Base-by-base conservation (phyloP, 2,888 invertebrate species). In the Endotricha flammealis region DNA sequence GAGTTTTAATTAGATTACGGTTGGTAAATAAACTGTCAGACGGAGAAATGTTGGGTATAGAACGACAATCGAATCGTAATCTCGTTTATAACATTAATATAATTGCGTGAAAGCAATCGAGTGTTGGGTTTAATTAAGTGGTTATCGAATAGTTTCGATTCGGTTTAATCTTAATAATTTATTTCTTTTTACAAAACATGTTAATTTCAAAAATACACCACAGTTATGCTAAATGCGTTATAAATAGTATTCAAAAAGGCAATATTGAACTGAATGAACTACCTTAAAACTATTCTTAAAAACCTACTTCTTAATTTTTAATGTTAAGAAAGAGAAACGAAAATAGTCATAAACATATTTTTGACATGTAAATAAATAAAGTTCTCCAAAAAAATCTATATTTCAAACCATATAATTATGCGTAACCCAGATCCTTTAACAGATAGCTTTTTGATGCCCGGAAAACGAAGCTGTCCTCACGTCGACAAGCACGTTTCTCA, bases 371-470 rank as follows among this genome's bases (percentile, higher is more conserved):
- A 37, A 39, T 27, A 30, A 33, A 29, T 12, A 38, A 37, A 37
- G 24, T 32, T 34, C 16, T 33, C 12, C 25, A 25, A 12, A 25
- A 16, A 17, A 12, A 6, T 8, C n/a, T 20, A 6, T 22, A 12
- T 36, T 30, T 36, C 38, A 20, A 20, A 20, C 20, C 20, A 20
- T 20, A 20, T 20, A 20, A 20, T 14, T 45, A 39, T 43, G 38
- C 37, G 43, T 40, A 46, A 41, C 38, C 44, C 45, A 22, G 11
- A 43, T 38, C 49, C 20, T 20, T 55, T 60, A 68, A 79, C 61
- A 62, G 46, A 83, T 82, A 55, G 69, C 64, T 74, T 73, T 75
- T 77, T 80, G 82, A 83, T 77, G 73, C 54, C 72, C 79, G 76
- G 73, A 79, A 83, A 83, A 83, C 68, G 64, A 78, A 65, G 50